These are phyloP conservation scores for Triops longicaudatus DNA, from an alignment of 1,140 invertebrate genomes.

Conservation along the genomic window DNA sequence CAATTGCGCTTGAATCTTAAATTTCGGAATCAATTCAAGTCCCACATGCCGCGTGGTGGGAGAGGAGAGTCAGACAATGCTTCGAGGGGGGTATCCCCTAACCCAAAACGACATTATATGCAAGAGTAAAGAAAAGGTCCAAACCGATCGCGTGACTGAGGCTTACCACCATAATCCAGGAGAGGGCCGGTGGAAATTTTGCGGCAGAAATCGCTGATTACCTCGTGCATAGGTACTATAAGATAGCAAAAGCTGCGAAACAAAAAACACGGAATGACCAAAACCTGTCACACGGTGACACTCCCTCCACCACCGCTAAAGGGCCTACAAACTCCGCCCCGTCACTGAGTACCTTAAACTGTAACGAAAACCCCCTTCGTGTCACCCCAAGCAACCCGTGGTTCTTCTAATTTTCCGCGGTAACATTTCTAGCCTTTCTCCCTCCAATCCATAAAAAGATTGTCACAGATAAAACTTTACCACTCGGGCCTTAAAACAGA, in stretches of 20 bases:
- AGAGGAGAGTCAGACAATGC: not conserved
- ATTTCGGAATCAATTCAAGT: too few relatives aligned
- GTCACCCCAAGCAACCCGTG: not conserved
- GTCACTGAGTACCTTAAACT: not conserved
- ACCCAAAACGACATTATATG: not conserved
- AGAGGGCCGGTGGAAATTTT: not conserved
- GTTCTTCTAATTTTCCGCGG: not conserved
- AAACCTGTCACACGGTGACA: constrained; percentile 14
- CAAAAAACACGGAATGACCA: not conserved
- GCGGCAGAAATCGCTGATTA: constrained; percentile 7
- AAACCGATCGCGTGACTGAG: not conserved
- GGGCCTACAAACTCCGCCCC: not conserved
- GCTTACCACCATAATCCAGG: not conserved
- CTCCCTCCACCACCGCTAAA: not conserved
- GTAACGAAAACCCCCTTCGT: not conserved
- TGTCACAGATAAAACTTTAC: not conserved
- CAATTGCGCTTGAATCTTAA: too few relatives aligned
- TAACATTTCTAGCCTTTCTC: not conserved
- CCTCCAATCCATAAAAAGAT: not conserved
- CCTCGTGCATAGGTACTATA: constrained; percentile 1
- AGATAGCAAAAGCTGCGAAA: not conserved
- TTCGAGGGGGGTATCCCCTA: not conserved
- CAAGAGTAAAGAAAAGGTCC: not conserved
- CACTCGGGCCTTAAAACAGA: not conserved
- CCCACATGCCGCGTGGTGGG: not conserved